Evolutionary conservation across 2,888 invertebrate species (phyloP), one percentile per base, ranked within the genome.

Genomic region (Eupithecia insigniata): DNA sequence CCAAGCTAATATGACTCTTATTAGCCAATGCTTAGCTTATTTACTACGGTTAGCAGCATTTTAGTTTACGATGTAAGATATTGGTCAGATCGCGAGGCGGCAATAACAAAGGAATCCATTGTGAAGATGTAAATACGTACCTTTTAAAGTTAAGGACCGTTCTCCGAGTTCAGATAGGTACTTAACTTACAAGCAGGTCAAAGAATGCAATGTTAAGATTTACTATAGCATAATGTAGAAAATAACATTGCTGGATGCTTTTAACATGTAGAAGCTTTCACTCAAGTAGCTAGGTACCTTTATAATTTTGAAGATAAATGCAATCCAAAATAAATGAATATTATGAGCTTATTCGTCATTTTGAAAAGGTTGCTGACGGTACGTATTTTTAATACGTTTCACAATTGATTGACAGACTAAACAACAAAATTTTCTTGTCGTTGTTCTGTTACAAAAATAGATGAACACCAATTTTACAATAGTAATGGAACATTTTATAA

Each of bases 41-140:
- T 55, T 55, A 12, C 14, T 26, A 26, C 14, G 22, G 46, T 30
- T n/a, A n/a, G n/a, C 22, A 14, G 51, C 26, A 26, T 22, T 51
- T 51, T 55, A 26, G 26, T 55, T 55, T 12, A 2, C 12, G 26
- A 10, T 2, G 22, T 14, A 26, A 55, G 51, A 14, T 5, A 55
- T 26, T 26, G 1, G 32, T 60, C 61, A 61, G 61, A 55, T 55
- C n/a, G n/a, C 61, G 61, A 32, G 61, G 64, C 64, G 64, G 36
- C 36, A 64, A 22, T 36, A 10, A 64, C 36, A 64, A 64, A 64
- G 64, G 36, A n/a, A 12, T 34, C 22, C 62, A 62, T 62, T 62
- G 34, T 62, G 10, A 62, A 36, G 36, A 64, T 64, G 26, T 64
- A 66, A 46, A 46, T 66, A 32, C 7, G 32, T 46, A 46, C 55